Percentiles rank a stretch among this genome's conserved stretches.
Evolutionary conservation across 2,113 vertebrate species (phyloP).

Genomic region (Tychaedon coryphoeus): DNA sequence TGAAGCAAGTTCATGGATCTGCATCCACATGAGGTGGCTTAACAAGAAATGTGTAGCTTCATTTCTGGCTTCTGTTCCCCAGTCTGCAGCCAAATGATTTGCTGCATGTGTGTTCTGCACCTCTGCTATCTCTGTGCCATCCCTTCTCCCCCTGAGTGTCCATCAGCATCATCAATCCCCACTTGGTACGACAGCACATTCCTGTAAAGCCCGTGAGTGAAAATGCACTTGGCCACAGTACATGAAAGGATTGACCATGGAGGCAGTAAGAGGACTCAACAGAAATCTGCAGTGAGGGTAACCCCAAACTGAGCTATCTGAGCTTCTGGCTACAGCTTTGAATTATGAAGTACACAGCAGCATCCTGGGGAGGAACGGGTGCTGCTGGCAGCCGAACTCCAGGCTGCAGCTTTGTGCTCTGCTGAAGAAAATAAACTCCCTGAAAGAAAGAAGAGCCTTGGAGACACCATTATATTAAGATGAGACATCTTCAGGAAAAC

Average conservation of each 20-base stretch:
- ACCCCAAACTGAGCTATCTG: neutral
- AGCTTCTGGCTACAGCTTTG: neutral
- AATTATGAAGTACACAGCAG: neutral
- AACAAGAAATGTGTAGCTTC: neutral
- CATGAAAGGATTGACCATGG: neutral
- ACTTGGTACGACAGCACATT: neutral
- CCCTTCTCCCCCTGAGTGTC: neutral
- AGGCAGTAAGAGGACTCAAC: neutral
- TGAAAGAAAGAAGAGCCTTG: neutral
- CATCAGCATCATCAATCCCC: neutral
- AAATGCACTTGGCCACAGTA: neutral
- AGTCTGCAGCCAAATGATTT: neutral
- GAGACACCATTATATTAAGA: neutral
- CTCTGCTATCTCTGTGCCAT: neutral
- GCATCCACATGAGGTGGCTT: neutral
- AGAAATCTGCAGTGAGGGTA: neutral
- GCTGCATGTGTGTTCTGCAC: neutral
- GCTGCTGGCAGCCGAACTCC: neutral
- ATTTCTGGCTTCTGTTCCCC: neutral
- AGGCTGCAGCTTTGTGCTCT: neutral
- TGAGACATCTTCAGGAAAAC: constrained; percentile 15
- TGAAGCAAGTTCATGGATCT: neutral
- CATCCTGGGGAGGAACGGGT: neutral
- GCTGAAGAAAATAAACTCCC: neutral
- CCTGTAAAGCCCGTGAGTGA: neutral